Percentiles rank a stretch among this genome's conserved stretches.
These are phyloP conservation scores for Scaptomyza tumidula DNA, from an alignment of 2,888 invertebrate species.

Conservation along the genomic window DNA sequence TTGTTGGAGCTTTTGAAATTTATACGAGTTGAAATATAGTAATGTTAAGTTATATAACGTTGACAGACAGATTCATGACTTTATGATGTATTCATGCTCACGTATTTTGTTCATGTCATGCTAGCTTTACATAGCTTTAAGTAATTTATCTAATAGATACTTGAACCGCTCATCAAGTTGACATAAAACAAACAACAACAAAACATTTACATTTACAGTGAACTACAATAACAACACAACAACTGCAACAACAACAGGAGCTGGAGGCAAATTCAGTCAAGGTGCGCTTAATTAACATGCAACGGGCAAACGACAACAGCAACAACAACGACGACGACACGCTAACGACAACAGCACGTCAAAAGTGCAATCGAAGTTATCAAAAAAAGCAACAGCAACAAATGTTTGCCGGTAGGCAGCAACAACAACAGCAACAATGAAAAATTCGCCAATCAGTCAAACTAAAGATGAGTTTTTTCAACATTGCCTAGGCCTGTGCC, in stretches of 20 bases:
- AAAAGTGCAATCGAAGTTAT: conserved; percentile 58
- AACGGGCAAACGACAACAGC: conserved; percentile 60
- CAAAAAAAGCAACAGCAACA: conserved; percentile 6
- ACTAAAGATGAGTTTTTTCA: conserved; percentile 53
- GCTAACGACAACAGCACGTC: conserved; percentile 55
- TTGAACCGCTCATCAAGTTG: conserved; percentile 70
- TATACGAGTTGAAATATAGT: not conserved
- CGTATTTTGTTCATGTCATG: conserved; percentile 31
- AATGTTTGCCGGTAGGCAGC: not conserved
- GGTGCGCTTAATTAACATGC: conserved; percentile 78
- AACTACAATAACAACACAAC: conserved; percentile 22
- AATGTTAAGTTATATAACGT: conserved; percentile 5
- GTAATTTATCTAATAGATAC: conserved; percentile 70
- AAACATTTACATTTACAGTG: conserved; percentile 53
- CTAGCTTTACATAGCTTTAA: conserved; percentile 14
- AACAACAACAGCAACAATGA: not conserved
- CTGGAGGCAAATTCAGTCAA: conserved; percentile 71
- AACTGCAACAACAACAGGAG: conserved; percentile 19
- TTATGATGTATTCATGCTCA: conserved; percentile 47
- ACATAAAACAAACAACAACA: conserved; percentile 65
- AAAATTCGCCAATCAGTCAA: conserved; percentile 63
- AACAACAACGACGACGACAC: conserved; percentile 40
- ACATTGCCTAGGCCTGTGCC: conserved; percentile 54
- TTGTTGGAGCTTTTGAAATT: not conserved
- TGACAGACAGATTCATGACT: conserved; percentile 33